Evolutionary conservation across 2,797 vertebrate species (phyloP), one percentile per base, ranked within the genome.

Genomic region (Falco berigora): DNA sequence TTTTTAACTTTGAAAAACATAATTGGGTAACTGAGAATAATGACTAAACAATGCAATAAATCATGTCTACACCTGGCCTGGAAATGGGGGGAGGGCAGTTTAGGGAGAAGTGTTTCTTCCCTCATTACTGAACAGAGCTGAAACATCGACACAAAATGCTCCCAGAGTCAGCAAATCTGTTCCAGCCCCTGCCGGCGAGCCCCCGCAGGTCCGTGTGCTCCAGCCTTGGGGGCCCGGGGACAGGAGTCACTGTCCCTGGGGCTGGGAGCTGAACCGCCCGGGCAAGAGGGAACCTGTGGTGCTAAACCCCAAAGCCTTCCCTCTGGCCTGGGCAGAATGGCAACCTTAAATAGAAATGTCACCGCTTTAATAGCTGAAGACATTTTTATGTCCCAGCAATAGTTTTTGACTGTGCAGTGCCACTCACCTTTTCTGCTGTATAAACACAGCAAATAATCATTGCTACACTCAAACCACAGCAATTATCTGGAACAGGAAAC

Each of bases 11-110:
- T 74, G 83, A 94, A 91, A 94, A 94, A 59, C 91, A 72, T 97
- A 97, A 97, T 97, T 97, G 96, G 91, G 90, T 96, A 97, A 96
- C 95, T 95, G 94, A 97, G 95, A 97, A 95, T 97, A 96, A 97
- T 96, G 94, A 96, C 95, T 96, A 88, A 96, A 83, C 78, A 94
- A 80, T 4, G 81, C 81, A 93, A 97, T 97, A 97, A 97, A 97
- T 97, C 97, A 97, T 96, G 83, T 93, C 94, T 88, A 89, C 96
- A 97, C 97, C 96, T 97, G 96, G 94, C 88, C 81, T 89, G 91
- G 88, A 83, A 66, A 40, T 1, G 28, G 73, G 72, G 94, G 92
- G 78, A 77, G 68, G 67, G 82, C 4, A 6, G 14, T 6, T 34
- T 69, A 9, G 69, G 68, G 81, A 90, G 75, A 89, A 32, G 76